Conservation (phyloP, 2,888 invertebrate species). For the Drosophila nr. perissopoda region DNA sequence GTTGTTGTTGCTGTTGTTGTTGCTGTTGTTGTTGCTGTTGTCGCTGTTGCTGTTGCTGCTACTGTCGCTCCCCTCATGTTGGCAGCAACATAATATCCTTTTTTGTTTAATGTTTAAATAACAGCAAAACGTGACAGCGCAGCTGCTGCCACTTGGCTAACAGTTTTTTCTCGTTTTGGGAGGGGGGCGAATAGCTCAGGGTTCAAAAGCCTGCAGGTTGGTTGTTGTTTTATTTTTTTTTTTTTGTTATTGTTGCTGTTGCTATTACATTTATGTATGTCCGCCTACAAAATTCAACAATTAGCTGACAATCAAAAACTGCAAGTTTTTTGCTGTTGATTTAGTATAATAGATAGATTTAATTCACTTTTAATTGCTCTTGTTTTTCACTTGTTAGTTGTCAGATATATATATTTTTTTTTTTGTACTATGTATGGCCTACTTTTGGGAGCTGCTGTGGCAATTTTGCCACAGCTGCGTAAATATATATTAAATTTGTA, state of each 20-base stretch:
- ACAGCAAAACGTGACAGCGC: conserved; percentile 39
- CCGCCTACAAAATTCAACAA: conserved; percentile 22
- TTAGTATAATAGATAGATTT: conserved; percentile 36
- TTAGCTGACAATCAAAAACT: conserved; percentile 20
- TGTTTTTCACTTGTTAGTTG: neutral
- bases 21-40: conserved; percentile 22
- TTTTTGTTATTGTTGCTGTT: conserved; percentile 18
- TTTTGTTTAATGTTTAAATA: conserved; percentile 38
- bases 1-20: conserved; percentile 19
- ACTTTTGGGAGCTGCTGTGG: conserved; percentile 23
- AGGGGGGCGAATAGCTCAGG: conserved; percentile 13
- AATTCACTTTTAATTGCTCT: conserved; percentile 46
- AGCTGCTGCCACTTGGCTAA: conserved; percentile 28
- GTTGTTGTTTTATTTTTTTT: neutral
- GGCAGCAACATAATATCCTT: conserved; percentile 54
- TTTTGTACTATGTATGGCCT: conserved; percentile 6
- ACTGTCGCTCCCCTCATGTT: conserved; percentile 49
- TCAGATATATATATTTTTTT: neutral
- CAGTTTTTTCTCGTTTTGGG: conserved; percentile 16
- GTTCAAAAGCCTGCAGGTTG: conserved; percentile 38
- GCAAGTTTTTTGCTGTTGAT: conserved; percentile 7
- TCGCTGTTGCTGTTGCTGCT: conserved; percentile 26
- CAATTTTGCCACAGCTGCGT: neutral
- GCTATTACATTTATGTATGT: conserved; percentile 46
- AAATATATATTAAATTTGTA: conserved; percentile 14